Percentiles rank a stretch among this genome's conserved stretches.
Conservation (phyloP, 2,113 vertebrate species). For the Oenanthe melanoleuca region DNA sequence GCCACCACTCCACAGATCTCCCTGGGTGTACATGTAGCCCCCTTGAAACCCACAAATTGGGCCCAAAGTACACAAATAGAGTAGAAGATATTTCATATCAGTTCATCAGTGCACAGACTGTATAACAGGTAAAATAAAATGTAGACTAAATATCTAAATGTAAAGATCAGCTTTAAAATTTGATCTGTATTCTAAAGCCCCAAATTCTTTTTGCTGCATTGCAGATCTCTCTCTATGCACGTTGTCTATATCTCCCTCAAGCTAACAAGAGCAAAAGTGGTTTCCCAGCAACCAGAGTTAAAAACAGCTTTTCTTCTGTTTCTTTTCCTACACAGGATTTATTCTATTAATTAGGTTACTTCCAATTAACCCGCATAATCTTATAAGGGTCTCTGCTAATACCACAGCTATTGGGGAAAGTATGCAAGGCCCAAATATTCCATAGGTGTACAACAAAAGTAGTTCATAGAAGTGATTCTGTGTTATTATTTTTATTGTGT, state of each 20-base stretch:
- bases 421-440: conserved; percentile 39
- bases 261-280: conserved; percentile 70
- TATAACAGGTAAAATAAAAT: not conserved
- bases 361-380: conserved; percentile 75
- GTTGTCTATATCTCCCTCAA: conserved; percentile 63
- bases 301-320: conserved; percentile 74
- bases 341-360: conserved; percentile 78
- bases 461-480: not conserved
- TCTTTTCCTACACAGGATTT: conserved; percentile 70
- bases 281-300: conserved; percentile 76
- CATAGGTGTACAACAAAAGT: not conserved
- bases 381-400: conserved; percentile 67
- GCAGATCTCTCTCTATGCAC: conserved; percentile 59
- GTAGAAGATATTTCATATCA: not conserved
- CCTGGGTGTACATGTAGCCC: not conserved
- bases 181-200: conserved; percentile 33
- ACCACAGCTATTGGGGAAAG: conserved; percentile 54
- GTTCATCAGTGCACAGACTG: not conserved
- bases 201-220: conserved; percentile 64
- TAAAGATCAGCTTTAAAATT: conserved; percentile 26
- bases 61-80: not conserved
- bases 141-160: not conserved
- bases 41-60: not conserved
- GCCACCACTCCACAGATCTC: not conserved
- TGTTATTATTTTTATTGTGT: not conserved